A percentile compares a stretch with the other conserved stretches of the same genome.
Conservation (phyloP, 2,113 vertebrate genomes). For the Tretioscincus oriximinensis region DNA sequence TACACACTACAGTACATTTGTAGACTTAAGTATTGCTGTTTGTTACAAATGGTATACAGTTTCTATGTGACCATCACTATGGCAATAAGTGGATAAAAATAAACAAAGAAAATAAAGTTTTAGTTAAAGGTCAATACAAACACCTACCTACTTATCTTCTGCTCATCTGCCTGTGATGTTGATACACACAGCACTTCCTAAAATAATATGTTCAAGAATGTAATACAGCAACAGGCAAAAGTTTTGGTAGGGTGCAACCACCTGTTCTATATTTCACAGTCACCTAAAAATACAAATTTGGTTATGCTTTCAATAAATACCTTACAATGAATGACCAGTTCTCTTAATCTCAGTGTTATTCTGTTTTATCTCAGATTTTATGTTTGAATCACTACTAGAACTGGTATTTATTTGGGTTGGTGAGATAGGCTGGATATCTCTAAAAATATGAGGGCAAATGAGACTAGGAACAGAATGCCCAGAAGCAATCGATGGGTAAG, state of each 20-base stretch:
- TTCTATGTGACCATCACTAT: neutral
- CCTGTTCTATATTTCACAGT: neutral
- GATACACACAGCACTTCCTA: neutral
- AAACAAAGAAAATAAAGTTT: neutral
- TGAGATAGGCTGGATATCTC: too few species aligned
- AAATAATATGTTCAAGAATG: neutral
- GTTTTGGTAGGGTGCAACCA: neutral
- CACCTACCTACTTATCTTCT: neutral
- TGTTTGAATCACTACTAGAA: too few species aligned
- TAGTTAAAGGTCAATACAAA: neutral
- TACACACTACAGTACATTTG: neutral
- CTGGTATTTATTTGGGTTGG: too few species aligned
- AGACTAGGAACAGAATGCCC: too few species aligned
- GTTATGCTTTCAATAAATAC: neutral
- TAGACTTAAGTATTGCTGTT: neutral
- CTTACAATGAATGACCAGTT: neutral
- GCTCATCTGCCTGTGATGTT: constrained; percentile 1
- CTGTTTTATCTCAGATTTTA: too few species aligned
- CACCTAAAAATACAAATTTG: neutral
- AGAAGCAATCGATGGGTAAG: too few species aligned
- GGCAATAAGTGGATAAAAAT: constrained; percentile 1
- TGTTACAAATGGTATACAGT: neutral
- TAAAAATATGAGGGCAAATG: too few species aligned
- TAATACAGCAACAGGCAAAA: neutral
- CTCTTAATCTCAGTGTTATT: too few species aligned